Evolutionary conservation across 64 coral and sea anemone species (phyloP), one percentile per base, ranked within the genome.

Genomic region (Porites lutea): DNA sequence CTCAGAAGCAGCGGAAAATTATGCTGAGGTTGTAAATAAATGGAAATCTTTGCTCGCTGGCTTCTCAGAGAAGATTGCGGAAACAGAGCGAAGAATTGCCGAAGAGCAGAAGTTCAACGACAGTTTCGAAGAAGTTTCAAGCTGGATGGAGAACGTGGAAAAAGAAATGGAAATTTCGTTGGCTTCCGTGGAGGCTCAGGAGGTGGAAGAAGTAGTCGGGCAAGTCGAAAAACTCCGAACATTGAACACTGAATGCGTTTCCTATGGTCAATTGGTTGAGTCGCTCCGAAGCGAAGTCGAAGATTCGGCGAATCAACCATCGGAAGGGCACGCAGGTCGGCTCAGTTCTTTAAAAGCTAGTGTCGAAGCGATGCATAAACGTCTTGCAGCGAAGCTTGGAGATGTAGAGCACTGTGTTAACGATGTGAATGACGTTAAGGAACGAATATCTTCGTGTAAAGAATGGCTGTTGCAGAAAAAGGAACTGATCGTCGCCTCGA

Each of bases 121-220:
- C 47, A 91, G 88, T 49, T 61, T 94, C 46, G 66, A 79, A 27
- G 78, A 94, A 60, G 88, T 94, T 83, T 88, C 86, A 2, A 80
- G 49, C 8, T 97, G 95, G 95, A 18, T 97, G 23, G 77, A 94
- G 21, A 88, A 57, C 45, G 50, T 93, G 5, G 92, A 91, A 59
- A 92, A 90, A 52, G 92, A 94, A 48, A 13, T 92, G 54, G 73
- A 46, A 65, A 50, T 68, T 7, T 93, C 82, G 9, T 79, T 52
- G 13, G 78, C 79, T 3, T 14, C 75, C 8, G 82, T 77, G 13
- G 60, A 86, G 69, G 79, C 79, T 80, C 83, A 87, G 88, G 90
- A 94, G 83, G 6, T 87, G 5, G 78, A 57, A 72, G 92, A 97
- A 70, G 74, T 97, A 19, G 87, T 79, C 45, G 75, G 66, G 14